A percentile compares a stretch with the other conserved stretches of the same genome.
Conservation (phyloP, 2,113 vertebrate genomes). For the Gymnobelideus leadbeateri region DNA sequence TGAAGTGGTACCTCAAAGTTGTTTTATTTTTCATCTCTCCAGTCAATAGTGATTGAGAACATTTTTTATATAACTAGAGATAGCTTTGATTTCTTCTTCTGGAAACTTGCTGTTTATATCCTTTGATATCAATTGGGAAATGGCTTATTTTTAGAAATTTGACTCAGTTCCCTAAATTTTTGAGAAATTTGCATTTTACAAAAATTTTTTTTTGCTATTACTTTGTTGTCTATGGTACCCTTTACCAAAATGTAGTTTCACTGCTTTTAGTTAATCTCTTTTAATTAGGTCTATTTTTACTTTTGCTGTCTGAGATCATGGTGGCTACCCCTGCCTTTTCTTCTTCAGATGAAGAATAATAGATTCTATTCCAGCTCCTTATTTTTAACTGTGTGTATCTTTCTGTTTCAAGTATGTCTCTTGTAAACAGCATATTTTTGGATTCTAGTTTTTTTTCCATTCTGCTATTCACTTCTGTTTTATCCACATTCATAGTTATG, state of each 20-base stretch:
- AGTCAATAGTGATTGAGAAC: neutral
- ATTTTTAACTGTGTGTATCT: neutral
- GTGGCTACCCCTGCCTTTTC: neutral
- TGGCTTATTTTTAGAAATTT: neutral
- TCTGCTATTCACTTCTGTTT: neutral
- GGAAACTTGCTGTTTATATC: neutral
- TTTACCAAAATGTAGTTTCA: neutral
- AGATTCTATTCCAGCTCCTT: neutral
- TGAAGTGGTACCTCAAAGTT: neutral
- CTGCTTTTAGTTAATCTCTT: neutral
- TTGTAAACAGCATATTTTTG: neutral
- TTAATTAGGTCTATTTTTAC: neutral
- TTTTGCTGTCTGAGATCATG: neutral
- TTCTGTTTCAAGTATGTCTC: neutral
- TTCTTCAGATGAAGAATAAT: neutral
- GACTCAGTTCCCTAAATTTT: neutral
- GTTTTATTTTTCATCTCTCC: neutral
- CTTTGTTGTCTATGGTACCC: neutral
- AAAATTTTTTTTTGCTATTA: neutral
- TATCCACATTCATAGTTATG: neutral
- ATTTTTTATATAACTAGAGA: neutral
- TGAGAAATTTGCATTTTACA: neutral
- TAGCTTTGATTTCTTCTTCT: neutral
- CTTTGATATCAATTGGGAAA: neutral
- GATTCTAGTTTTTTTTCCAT: neutral